Evolutionary conservation across 2,797 vertebrate genomes (phyloP).

Genomic region (Sebastes matsubarae): DNA sequence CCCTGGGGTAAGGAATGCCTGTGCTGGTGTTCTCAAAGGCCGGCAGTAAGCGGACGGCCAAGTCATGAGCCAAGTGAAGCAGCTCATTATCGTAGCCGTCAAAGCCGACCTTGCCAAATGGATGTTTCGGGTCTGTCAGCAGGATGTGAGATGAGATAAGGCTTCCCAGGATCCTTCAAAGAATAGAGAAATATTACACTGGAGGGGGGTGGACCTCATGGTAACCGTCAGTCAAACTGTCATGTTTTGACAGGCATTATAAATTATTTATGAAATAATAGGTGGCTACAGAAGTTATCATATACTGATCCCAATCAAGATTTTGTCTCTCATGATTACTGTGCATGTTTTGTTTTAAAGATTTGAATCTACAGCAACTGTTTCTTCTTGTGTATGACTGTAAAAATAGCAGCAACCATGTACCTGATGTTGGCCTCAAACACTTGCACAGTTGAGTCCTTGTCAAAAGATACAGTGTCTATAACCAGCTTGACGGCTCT

Average conservation of each 20-base stretch:
- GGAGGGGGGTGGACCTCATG: not conserved
- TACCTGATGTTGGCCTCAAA: slow-evolving; percentile 99
- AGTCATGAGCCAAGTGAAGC: slow-evolving; percentile 93
- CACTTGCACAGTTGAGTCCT: slow-evolving; percentile 97
- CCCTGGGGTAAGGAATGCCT: slow-evolving; percentile 95
- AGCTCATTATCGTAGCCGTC: slow-evolving; percentile 94
- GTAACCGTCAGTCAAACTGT: not conserved
- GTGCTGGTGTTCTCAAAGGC: slow-evolving; percentile 99
- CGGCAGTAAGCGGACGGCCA: slow-evolving; percentile 94
- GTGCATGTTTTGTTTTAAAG: not conserved
- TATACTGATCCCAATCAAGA: not conserved
- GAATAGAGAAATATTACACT: not conserved
- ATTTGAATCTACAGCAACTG: not conserved
- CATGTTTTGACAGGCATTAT: not conserved
- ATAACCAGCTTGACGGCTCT: slow-evolving; percentile 96
- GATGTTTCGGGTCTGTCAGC: slow-evolving; percentile 93
- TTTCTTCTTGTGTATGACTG: not conserved
- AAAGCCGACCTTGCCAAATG: slow-evolving; percentile 91
- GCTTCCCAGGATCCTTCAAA: slow-evolving; percentile 91
- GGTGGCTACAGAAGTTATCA: not conserved
- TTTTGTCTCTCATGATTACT: not conserved
- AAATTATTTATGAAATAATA: not conserved
- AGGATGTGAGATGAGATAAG: slow-evolving; percentile 97
- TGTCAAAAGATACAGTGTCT: slow-evolving; percentile 97
- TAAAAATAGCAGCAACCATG: not conserved